Conservation (phyloP, 2,113 vertebrate species). For the Cyanoderma ruficeps region DNA sequence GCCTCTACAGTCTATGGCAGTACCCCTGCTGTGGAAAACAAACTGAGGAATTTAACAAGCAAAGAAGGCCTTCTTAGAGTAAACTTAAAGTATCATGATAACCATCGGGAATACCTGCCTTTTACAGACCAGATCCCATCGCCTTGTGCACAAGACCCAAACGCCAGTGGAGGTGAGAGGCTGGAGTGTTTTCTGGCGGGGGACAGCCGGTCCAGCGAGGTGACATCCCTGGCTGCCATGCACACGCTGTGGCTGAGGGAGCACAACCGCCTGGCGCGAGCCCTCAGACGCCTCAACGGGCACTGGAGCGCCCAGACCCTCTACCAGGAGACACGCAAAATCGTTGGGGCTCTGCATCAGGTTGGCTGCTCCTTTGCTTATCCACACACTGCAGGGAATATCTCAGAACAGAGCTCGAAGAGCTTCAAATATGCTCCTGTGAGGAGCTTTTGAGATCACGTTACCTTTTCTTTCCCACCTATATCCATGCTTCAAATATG, state of each 20-base stretch:
- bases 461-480: not conserved
- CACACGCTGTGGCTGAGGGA: slow-evolving; percentile 92
- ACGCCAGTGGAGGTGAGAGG: not conserved
- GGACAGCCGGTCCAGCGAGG: slow-evolving; percentile 87
- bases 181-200: slow-evolving; percentile 90
- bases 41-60: slow-evolving; percentile 81
- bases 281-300: slow-evolving; percentile 76
- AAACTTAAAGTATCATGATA: slow-evolving; percentile 75
- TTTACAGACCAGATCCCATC: slow-evolving; percentile 70
- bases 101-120: slow-evolving; percentile 79
- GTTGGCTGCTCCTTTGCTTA: slow-evolving; percentile 59
- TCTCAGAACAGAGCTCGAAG: not conserved
- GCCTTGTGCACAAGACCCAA: slow-evolving; percentile 72
- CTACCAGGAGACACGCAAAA: slow-evolving; percentile 92
- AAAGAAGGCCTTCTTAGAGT: slow-evolving; percentile 81
- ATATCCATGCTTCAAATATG: not conserved
- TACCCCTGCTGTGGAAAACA: slow-evolving; percentile 60
- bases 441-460: not conserved
- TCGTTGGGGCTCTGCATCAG: slow-evolving; percentile 92
- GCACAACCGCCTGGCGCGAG: slow-evolving; percentile 86
- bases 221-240: slow-evolving; percentile 77
- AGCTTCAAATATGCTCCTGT: not conserved
- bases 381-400: not conserved
- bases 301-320: slow-evolving; percentile 84
- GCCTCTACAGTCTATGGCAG: slow-evolving; percentile 90